Evolutionary conservation across 2,113 vertebrate genomes (phyloP).

Genomic region (Carassius carassius): DNA sequence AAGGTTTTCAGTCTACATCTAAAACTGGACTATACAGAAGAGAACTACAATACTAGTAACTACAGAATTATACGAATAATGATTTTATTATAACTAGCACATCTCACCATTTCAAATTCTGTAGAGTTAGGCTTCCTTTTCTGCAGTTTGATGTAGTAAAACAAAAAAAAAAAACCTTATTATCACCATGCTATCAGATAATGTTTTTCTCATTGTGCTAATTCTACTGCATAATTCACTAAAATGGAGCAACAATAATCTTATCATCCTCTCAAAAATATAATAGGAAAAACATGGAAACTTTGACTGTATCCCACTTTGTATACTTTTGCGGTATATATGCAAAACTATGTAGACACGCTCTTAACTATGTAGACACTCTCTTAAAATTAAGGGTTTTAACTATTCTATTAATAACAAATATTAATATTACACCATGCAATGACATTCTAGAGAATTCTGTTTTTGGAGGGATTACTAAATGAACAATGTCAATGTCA

Average conservation of each 20-base stretch:
- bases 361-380: too few relatives aligned
- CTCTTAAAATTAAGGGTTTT: too few relatives aligned
- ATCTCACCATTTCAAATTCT: conserved; percentile 47
- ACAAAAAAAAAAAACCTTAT: conserved; percentile 27
- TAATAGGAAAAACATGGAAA: neutral
- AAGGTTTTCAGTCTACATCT: conserved; percentile 9
- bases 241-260: neutral
- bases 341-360: too few relatives aligned
- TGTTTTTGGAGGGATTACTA: too few relatives aligned
- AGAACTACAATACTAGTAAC: neutral
- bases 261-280: neutral
- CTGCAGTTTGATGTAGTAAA: conserved; percentile 47
- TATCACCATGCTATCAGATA: neutral
- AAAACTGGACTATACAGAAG: neutral
- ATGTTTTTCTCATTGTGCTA: neutral
- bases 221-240: neutral
- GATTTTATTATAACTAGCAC: neutral
- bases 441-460: too few relatives aligned
- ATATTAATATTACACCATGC: too few relatives aligned
- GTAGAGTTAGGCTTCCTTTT: conserved; percentile 60
- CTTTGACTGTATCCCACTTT: neutral
- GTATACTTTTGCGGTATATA: neutral
- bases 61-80: neutral
- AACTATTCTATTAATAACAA: too few relatives aligned
- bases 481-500: too few relatives aligned